Conservation (phyloP, 1,140 invertebrate genomes). For the Heliconius nattereri region DNA sequence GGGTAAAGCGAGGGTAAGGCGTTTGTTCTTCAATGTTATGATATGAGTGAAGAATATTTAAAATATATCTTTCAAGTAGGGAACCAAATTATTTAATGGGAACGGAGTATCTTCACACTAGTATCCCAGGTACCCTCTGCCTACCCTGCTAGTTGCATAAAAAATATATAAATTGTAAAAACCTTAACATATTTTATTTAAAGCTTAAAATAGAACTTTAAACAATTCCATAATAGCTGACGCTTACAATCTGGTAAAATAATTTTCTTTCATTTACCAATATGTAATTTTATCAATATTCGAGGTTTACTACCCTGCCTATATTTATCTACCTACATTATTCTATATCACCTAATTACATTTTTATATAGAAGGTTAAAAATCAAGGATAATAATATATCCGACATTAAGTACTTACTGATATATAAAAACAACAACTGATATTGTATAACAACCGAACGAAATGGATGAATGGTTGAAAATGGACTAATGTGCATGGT, state of each 20-base stretch:
- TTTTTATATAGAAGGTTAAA: background rate
- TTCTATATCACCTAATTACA: background rate
- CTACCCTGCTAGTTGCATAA: too few species aligned
- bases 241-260: background rate
- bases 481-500: background rate
- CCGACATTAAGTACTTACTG: background rate
- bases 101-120: too few species aligned
- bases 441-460: background rate
- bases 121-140: too few species aligned
- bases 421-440: background rate
- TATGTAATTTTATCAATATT: background rate
- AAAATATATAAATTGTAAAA: too few species aligned
- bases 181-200: too few species aligned
- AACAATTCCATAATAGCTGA: too few species aligned
- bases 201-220: too few species aligned
- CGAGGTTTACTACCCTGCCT: constrained; percentile 1
- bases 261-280: background rate
- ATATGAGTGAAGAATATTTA: too few species aligned
- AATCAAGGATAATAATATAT: background rate
- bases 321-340: background rate
- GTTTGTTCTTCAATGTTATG: too few species aligned
- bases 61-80: too few species aligned
- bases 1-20: too few species aligned
- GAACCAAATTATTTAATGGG: too few species aligned
- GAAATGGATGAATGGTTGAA: background rate